Conservation (phyloP, 2,113 vertebrate genomes). For the Paralichthys olivaceus region DNA sequence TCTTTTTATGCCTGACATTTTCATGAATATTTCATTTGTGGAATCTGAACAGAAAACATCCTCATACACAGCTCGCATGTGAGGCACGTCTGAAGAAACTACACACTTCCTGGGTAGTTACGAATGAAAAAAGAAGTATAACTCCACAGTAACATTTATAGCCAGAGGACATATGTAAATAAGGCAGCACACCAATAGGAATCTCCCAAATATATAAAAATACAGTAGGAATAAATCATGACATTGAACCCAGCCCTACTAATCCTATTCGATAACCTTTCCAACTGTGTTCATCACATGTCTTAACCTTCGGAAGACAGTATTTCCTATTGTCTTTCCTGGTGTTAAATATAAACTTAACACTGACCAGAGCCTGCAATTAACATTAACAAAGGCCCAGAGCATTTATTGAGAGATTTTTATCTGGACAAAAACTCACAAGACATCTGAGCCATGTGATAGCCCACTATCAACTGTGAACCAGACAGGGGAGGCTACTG, state of each 20-base stretch:
- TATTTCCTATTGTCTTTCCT: constrained; percentile 1
- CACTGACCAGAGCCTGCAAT: constrained; percentile 32
- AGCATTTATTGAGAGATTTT: constrained; percentile 40
- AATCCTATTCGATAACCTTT: neutral
- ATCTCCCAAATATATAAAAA: constrained; percentile 4
- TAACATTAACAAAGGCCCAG: constrained; percentile 19
- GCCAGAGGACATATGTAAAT: constrained; percentile 16
- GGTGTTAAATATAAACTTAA: constrained; percentile 30
- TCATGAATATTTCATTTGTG: neutral
- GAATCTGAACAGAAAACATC: constrained; percentile 10
- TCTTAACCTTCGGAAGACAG: constrained; percentile 6
- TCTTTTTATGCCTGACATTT: neutral
- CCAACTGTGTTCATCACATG: constrained; percentile 39
- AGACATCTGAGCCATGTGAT: constrained; percentile 69
- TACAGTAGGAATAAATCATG: neutral
- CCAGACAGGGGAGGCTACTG: constrained; percentile 55
- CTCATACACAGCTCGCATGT: neutral
- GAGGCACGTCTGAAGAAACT: neutral
- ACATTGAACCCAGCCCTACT: neutral
- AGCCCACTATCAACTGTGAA: constrained; percentile 39
- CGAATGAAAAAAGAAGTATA: neutral
- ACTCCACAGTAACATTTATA: neutral
- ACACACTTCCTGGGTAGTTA: neutral
- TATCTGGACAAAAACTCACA: constrained; percentile 62
- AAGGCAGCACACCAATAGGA: neutral